Base-by-base conservation (phyloP, 2,888 invertebrate species). In the Ormyrus labotus region DNA sequence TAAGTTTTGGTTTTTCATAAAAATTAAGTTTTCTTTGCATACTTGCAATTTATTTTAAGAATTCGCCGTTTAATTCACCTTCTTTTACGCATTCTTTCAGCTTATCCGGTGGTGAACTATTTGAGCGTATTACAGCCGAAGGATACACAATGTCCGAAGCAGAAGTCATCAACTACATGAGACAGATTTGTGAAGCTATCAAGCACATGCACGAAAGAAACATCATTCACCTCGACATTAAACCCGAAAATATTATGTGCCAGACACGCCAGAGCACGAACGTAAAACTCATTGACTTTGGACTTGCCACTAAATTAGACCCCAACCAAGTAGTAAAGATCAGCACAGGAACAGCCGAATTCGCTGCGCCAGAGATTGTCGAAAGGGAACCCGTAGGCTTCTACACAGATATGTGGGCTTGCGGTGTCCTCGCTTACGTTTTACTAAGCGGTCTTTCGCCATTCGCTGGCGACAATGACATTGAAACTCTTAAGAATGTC, bases 361-460 rank as follows among this genome's bases (percentile, higher is more conserved):
- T 99, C 92, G 99, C 99, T 1, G 99, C 99, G 61, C 99, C 99
- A 0, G 99, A 99, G 93, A 98, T 99, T 83, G 99, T 99, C 0
- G 98, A 99, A 88, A 94, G 99, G 13, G 99, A 99, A 91, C 98
- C 99, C 0, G 99, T 99, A 82, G 99, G 99, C 76, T 99, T 99
- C 93, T 99, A 99, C 92, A 99, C 99, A 0, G 99, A 99, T 90
- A 99, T 99, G 99, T 99, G 99, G 99, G 99, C 99, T 55, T 96
- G 98, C 53, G 99, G 99, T 88, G 99, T 99, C 1, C 93, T 99
- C n/a, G 95, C 97, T 13, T 99, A 99, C 90, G 99, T 99, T 60
- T 93, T 99, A 96, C 92, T 99, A 84, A 98, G 98, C 87, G 99
- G 99, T 70, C 92, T 99, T 69, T 99, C 99, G 75, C 99, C 99